Conservation (phyloP, 2,888 invertebrate genomes). For the Prosapia bicincta region DNA sequence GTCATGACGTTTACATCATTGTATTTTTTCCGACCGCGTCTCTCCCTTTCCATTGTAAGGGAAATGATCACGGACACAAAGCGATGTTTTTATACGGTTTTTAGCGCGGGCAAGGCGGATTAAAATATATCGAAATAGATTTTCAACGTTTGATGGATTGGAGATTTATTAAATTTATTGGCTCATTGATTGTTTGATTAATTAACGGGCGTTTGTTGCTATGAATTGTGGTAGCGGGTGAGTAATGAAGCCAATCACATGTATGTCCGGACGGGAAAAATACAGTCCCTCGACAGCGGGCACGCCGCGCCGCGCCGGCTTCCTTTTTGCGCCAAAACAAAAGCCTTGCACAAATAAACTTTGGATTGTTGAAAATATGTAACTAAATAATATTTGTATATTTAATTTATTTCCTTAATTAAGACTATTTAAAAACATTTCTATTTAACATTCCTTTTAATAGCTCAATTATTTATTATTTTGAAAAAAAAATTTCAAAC, state of each 20-base stretch:
- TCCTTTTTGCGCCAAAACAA: too few relatives aligned
- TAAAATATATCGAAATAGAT: background rate
- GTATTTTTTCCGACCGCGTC: background rate
- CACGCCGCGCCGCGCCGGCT: too few relatives aligned
- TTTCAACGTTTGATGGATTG: slow-evolving; percentile 15
- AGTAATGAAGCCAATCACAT: background rate
- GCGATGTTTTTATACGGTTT: background rate
- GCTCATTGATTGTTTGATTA: slow-evolving; percentile 17
- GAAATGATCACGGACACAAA: background rate
- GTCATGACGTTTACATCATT: too few relatives aligned
- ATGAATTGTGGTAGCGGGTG: background rate
- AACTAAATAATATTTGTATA: too few relatives aligned
- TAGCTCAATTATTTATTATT: too few relatives aligned
- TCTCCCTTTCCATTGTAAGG: background rate
- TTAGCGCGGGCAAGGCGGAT: background rate
- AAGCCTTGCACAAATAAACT: too few relatives aligned
- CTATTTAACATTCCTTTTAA: too few relatives aligned
- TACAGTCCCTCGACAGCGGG: background rate
- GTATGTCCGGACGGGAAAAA: too few relatives aligned
- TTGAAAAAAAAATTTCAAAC: too few relatives aligned
- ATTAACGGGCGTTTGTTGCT: slow-evolving; percentile 2
- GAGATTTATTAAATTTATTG: slow-evolving; percentile 24
- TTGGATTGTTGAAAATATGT: too few relatives aligned
- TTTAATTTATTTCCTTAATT: too few relatives aligned
- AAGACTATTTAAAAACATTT: too few relatives aligned